These are phyloP conservation scores for Metallyticus violacea DNA, from an alignment of 2,888 invertebrate species.

Conservation along the genomic window DNA sequence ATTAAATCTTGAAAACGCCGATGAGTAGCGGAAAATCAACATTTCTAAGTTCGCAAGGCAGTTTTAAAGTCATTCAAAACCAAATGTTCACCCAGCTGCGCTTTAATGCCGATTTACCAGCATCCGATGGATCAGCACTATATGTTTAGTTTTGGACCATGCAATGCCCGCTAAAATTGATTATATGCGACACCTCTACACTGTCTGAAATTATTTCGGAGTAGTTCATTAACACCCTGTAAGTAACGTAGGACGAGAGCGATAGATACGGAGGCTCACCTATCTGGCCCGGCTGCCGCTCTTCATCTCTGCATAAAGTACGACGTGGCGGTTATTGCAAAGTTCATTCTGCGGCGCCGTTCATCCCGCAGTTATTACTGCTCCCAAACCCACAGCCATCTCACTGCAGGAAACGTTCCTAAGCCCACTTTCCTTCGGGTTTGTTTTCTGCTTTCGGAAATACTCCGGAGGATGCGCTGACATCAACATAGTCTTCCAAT, in stretches of 20 bases:
- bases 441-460: neutral
- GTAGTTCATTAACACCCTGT: too few relatives aligned
- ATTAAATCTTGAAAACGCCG: too few relatives aligned
- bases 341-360: constrained; percentile 28
- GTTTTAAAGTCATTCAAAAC: too few relatives aligned
- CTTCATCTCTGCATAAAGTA: neutral
- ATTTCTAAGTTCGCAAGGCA: too few relatives aligned
- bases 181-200: too few relatives aligned
- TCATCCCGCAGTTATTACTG: constrained; percentile 30
- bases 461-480: neutral
- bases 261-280: neutral
- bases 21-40: too few relatives aligned
- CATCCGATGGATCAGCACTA: too few relatives aligned
- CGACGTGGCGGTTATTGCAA: constrained; percentile 23
- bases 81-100: too few relatives aligned
- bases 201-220: too few relatives aligned
- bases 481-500: neutral
- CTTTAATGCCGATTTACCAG: too few relatives aligned
- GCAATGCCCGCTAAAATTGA: too few relatives aligned
- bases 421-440: neutral
- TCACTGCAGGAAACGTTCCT: neutral
- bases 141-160: too few relatives aligned
- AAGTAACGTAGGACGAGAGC: neutral
- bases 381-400: constrained; percentile 4
- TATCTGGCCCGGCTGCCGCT: neutral